phyloP scores from a whole-genome alignment of 2,113 vertebrate species.

The Heliornis fulica region DNA sequence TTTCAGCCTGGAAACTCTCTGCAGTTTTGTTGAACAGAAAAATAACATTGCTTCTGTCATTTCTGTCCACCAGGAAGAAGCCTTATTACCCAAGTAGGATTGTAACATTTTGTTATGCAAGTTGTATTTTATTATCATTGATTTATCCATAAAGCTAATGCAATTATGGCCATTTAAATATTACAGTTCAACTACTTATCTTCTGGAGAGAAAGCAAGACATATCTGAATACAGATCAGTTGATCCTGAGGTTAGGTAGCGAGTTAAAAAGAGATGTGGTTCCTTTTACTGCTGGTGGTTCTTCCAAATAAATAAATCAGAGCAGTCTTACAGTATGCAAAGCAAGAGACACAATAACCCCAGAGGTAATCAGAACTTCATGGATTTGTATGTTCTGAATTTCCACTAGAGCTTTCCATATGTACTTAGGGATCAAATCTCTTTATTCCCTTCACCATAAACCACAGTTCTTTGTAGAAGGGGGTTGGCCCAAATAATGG shows the following conservation, averaged over 20 bases:
- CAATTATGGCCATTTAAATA: slow-evolving; percentile 32
- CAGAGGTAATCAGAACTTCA: background rate
- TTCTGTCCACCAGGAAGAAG: slow-evolving; percentile 13
- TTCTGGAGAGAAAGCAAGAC: background rate
- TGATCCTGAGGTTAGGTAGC: background rate
- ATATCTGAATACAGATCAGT: background rate
- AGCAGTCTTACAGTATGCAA: background rate
- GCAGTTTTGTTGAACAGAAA: background rate
- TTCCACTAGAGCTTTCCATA: background rate
- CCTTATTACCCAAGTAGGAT: background rate
- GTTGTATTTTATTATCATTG: slow-evolving; percentile 28
- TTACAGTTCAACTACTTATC: slow-evolving; percentile 11
- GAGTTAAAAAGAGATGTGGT: background rate
- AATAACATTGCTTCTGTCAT: background rate
- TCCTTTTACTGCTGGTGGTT: background rate
- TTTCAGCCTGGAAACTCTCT: background rate
- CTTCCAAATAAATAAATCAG: slow-evolving; percentile 17
- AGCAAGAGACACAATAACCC: background rate
- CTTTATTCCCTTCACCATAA: background rate
- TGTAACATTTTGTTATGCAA: background rate
- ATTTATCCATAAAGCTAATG: slow-evolving; percentile 36
- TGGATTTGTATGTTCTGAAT: background rate
- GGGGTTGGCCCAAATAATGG: background rate
- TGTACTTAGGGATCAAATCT: background rate
- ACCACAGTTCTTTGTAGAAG: background rate